A percentile compares a stretch with the other conserved stretches of the same genome.
These are phyloP conservation scores for Acanthosepion esculentum DNA, from an alignment of 2,888 invertebrate species.

Conservation along the genomic window DNA sequence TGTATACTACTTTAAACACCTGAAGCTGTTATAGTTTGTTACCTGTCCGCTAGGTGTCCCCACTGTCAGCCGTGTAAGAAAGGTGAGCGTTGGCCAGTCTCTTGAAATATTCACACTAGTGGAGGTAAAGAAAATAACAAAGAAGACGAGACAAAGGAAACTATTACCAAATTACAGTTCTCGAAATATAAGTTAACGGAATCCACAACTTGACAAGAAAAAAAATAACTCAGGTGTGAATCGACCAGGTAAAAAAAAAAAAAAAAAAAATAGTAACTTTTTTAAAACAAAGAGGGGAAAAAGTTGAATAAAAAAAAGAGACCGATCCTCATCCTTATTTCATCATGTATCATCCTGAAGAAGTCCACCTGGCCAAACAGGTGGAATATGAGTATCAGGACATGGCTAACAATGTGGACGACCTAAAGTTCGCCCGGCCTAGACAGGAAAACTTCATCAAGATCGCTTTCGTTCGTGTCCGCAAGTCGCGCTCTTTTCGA, in stretches of 20 bases:
- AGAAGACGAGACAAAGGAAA: background rate
- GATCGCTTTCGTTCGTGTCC: background rate
- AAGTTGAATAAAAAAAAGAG: background rate
- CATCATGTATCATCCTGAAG: background rate
- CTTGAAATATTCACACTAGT: background rate
- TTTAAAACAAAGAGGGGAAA: background rate
- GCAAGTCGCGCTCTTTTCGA: background rate
- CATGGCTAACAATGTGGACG: constrained; percentile 33
- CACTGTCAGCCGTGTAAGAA: constrained; percentile 20
- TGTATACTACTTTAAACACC: background rate
- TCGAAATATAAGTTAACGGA: background rate
- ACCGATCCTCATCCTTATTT: background rate
- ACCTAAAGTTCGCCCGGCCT: background rate
- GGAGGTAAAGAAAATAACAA: too few species aligned
- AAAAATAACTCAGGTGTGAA: background rate
- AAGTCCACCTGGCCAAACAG: background rate
- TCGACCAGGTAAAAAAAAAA: background rate
- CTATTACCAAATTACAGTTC: background rate
- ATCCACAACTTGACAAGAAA: background rate
- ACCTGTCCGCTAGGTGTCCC: constrained; percentile 33
- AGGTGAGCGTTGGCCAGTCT: background rate
- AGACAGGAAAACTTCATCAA: background rate
- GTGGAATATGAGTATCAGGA: constrained; percentile 4
- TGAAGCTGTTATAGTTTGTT: background rate
- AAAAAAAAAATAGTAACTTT: background rate